Conservation (phyloP, 1,140 invertebrate genomes). For the Vanessa atalanta region DNA sequence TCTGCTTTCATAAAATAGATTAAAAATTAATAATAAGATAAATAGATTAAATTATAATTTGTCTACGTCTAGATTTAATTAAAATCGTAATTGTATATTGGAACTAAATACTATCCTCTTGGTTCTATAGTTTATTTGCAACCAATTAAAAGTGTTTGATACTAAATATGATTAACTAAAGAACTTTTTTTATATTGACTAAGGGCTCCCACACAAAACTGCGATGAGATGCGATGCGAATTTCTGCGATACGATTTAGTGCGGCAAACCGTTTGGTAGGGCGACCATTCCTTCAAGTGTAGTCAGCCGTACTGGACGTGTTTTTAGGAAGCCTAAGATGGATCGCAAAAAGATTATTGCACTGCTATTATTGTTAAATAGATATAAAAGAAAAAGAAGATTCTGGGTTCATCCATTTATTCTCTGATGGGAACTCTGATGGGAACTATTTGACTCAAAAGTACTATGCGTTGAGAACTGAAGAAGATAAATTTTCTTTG, state of each 20-base stretch:
- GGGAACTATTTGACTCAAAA: conserved; percentile 48
- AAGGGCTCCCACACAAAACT: background rate
- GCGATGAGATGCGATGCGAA: background rate
- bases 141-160: too few species aligned
- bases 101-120: too few species aligned
- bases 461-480: conserved; percentile 46
- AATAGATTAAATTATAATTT: too few species aligned
- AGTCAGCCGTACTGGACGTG: conserved; percentile 15
- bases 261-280: conserved; percentile 6
- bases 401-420: conserved; percentile 50
- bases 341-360: conserved; percentile 25
- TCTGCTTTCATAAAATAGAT: too few species aligned
- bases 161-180: too few species aligned
- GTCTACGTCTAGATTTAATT: too few species aligned
- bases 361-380: conserved; percentile 26
- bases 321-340: conserved; percentile 17
- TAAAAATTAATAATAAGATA: too few species aligned
- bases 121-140: too few species aligned
- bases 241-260: conserved; percentile 7
- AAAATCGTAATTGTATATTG: too few species aligned
- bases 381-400: conserved; percentile 46
- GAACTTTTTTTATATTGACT: too few species aligned
- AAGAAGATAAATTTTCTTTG: conserved; percentile 38
- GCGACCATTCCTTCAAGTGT: conserved; percentile 8
- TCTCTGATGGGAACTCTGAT: conserved; percentile 43